These are phyloP conservation scores for Nomada ruficornis DNA, from an alignment of 2,888 invertebrate genomes.

Conservation along the genomic window DNA sequence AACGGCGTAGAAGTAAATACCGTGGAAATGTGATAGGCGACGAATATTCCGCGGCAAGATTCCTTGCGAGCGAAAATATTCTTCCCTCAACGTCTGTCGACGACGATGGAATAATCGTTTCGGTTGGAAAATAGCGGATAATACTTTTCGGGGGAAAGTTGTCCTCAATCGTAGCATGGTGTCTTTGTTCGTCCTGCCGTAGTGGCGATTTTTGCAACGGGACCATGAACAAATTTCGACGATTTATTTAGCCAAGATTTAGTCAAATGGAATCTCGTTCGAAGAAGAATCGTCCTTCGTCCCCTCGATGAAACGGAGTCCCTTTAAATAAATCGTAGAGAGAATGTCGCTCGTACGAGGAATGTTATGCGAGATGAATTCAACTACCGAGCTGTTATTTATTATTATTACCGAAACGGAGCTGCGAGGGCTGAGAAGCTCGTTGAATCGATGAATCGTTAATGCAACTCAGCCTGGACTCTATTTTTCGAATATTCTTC, in stretches of 20 bases:
- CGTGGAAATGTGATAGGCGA: neutral
- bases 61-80: neutral
- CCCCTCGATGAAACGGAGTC: neutral
- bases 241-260: slow-evolving; percentile 28
- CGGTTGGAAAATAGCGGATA: neutral
- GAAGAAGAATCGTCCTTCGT: slow-evolving; percentile 1
- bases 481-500: slow-evolving; percentile 12
- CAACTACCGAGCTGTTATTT: neutral
- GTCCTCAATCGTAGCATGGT: slow-evolving; percentile 16
- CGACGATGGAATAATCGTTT: neutral
- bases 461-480: slow-evolving; percentile 2
- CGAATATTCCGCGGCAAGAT: neutral
- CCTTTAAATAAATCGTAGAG: neutral
- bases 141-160: neutral
- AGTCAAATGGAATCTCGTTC: slow-evolving; percentile 14
- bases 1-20: neutral
- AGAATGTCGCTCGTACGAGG: neutral
- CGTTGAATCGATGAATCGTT: slow-evolving; percentile 11
- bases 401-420: slow-evolving; percentile 6
- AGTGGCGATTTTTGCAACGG: slow-evolving; percentile 48
- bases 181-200: slow-evolving; percentile 14
- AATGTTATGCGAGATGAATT: neutral
- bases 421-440: neutral
- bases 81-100: neutral
- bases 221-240: slow-evolving; percentile 49